These are phyloP conservation scores for Recurvirostra avosetta DNA, from an alignment of 2,113 vertebrate species.

Conservation along the genomic window DNA sequence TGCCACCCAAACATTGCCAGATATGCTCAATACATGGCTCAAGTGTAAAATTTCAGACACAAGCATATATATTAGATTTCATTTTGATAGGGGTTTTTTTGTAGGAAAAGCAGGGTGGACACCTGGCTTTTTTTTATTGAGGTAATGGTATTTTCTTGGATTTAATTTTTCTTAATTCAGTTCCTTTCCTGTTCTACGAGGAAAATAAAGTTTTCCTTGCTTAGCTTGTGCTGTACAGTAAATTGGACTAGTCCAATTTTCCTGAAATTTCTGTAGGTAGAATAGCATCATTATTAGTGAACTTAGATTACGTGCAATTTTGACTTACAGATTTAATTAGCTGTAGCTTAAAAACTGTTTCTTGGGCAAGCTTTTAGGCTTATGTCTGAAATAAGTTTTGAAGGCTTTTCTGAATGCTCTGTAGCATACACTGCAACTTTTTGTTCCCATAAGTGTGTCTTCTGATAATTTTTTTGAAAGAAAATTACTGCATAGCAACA, in stretches of 20 bases:
- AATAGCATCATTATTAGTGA: not conserved
- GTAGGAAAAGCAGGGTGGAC: no score
- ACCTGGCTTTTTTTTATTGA: no score
- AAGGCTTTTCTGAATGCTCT: not conserved
- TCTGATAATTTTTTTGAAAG: not conserved
- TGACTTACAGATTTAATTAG: not conserved
- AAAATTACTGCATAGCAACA: not conserved
- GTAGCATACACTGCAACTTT: not conserved
- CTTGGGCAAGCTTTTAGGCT: not conserved
- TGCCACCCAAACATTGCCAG: no score
- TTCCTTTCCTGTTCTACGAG: not conserved
- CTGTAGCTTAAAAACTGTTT: not conserved
- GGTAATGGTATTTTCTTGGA: no score
- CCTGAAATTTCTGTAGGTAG: not conserved
- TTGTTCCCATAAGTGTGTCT: not conserved
- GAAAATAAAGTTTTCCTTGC: not conserved
- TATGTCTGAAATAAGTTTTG: not conserved
- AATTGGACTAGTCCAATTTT: not conserved
- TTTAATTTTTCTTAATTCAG: not conserved
- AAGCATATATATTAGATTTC: no score
- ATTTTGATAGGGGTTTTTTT: no score
- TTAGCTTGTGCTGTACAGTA: not conserved
- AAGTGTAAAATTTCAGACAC: no score
- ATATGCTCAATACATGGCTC: no score
- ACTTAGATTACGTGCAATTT: not conserved